Evolutionary conservation across 2,888 invertebrate genomes (phyloP).

Genomic region (Patella depressa): DNA sequence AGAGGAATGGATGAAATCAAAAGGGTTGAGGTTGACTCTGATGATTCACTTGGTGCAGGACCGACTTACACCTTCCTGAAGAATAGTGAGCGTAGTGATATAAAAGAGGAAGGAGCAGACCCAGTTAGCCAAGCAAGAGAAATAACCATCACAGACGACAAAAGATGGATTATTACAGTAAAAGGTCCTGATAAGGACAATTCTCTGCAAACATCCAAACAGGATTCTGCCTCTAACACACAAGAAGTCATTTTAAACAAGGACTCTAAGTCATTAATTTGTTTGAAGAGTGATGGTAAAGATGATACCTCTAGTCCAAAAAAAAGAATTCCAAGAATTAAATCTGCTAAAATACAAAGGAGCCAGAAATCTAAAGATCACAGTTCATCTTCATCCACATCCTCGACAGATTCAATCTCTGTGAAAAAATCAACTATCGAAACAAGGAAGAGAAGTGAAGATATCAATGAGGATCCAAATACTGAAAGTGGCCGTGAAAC

Average conservation of each 20-base stretch:
- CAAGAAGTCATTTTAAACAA: conserved; percentile 1
- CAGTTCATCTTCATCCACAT: background rate
- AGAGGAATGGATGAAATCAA: background rate
- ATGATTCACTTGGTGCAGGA: background rate
- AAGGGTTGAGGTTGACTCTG: no score
- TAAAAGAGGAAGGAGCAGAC: background rate
- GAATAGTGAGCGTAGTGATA: background rate
- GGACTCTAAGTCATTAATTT: background rate
- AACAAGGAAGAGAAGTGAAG: no score
- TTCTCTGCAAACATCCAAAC: background rate
- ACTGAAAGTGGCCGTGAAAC: background rate
- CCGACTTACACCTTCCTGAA: background rate
- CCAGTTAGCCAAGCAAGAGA: background rate
- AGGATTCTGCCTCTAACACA: background rate
- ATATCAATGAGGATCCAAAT: background rate
- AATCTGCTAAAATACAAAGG: no score
- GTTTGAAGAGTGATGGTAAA: background rate
- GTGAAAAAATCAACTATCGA: background rate
- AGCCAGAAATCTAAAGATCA: background rate
- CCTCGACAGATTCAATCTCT: background rate
- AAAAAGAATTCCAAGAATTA: background rate
- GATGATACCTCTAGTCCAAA: background rate
- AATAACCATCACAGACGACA: background rate
- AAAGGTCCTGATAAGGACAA: background rate
- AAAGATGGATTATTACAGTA: conserved; percentile 1